Percentiles rank a stretch among this genome's conserved stretches.
Conservation (phyloP, 2,888 invertebrate species). For the Himalopsyche tibetana region DNA sequence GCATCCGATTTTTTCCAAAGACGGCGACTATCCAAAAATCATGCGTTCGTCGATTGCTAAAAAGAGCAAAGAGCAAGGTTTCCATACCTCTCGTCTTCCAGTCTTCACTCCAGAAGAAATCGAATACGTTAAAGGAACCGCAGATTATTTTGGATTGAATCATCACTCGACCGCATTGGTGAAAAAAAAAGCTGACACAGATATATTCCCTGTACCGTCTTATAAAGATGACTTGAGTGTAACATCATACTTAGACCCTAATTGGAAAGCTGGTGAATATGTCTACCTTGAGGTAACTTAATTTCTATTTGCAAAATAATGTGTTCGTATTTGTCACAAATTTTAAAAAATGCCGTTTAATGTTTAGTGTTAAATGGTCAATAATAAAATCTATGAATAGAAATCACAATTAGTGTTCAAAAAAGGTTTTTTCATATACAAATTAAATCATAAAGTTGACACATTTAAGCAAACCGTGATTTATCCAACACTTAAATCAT, state of each 20-base stretch:
- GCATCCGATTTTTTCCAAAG: slow-evolving; percentile 75
- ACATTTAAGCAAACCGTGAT: too few species aligned
- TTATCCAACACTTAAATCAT: too few species aligned
- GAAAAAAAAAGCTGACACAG: slow-evolving; percentile 39
- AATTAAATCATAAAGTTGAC: too few species aligned
- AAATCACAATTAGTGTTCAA: too few species aligned
- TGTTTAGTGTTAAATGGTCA: too few species aligned
- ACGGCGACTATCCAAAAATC: slow-evolving; percentile 75
- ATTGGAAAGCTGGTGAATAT: slow-evolving; percentile 53
- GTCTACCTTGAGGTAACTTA: slow-evolving; percentile 57
- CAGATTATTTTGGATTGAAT: slow-evolving; percentile 82
- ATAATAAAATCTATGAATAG: too few species aligned
- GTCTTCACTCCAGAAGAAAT: slow-evolving; percentile 74
- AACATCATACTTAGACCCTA: background rate
- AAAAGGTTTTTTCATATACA: too few species aligned
- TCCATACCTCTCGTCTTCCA: slow-evolving; percentile 73
- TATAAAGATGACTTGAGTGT: slow-evolving; percentile 59
- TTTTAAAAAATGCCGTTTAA: too few species aligned
- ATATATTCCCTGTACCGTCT: slow-evolving; percentile 55
- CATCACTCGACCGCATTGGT: slow-evolving; percentile 76
- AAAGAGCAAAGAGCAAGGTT: slow-evolving; percentile 73
- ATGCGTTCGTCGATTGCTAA: slow-evolving; percentile 73
- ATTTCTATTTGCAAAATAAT: too few species aligned
- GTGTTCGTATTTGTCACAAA: too few species aligned
- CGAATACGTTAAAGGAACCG: slow-evolving; percentile 68